phyloP scores from a whole-genome alignment of 1,140 invertebrate species.

The Anadara kagoshimensis region DNA sequence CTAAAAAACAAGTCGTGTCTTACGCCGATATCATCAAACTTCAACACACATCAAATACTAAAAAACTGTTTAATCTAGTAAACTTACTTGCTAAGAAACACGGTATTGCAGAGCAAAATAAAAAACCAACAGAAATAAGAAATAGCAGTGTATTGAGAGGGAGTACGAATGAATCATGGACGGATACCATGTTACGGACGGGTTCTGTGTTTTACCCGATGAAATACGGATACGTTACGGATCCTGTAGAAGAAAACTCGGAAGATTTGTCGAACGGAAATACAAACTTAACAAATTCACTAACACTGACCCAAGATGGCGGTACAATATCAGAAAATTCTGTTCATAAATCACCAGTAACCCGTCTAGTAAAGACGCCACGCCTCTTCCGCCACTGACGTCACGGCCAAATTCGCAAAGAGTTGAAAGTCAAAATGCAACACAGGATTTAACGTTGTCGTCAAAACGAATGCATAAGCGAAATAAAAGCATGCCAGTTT shows the following conservation, averaged over 20 bases:
- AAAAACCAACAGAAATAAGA: constrained; percentile 32
- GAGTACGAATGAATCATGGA: constrained; percentile 25
- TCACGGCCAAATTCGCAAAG: neutral
- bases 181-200: constrained; percentile 17
- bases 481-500: constrained; percentile 28
- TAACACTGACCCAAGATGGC: constrained; percentile 2
- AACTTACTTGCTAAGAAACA: constrained; percentile 43
- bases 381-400: neutral
- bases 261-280: neutral
- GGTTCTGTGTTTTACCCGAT: constrained; percentile 41
- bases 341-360: constrained; percentile 6
- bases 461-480: constrained; percentile 11
- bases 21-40: constrained; percentile 50
- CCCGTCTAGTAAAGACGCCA: constrained; percentile 1
- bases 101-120: constrained; percentile 34
- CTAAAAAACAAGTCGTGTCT: constrained; percentile 37
- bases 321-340: constrained; percentile 11
- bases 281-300: neutral
- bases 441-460: neutral
- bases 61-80: constrained; percentile 47
- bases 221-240: constrained; percentile 36
- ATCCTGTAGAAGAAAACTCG: constrained; percentile 5
- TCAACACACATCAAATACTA: constrained; percentile 46
- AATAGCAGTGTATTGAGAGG: constrained; percentile 32
- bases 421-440: neutral